Evolutionary conservation across 2,888 invertebrate genomes (phyloP), one percentile per base, ranked within the genome.

Genomic region (Ectropis crepuscularia): DNA sequence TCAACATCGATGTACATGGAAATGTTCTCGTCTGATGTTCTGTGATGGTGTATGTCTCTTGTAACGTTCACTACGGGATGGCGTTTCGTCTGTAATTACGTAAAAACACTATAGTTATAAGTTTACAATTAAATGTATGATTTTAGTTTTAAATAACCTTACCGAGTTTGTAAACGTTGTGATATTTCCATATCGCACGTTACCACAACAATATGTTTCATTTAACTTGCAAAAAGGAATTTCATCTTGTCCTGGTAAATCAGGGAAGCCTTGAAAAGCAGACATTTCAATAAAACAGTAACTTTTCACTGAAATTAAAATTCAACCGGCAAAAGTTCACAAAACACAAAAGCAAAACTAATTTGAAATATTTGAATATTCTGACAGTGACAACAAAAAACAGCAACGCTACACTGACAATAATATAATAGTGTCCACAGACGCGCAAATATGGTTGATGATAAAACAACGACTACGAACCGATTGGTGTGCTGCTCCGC

Each of bases 21-120:
- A 94, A 92, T 84, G 94, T 95, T 76, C 89, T 94, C 77, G 86
- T 94, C 83, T 81, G 94, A 61, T 85, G 90, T 66, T 92, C 94
- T 82, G 70, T 91, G 92, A 67, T 92, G 88, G 92, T 95, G 74
- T 93, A 95, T 86, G 78, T 95, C 95, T 79, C 95, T 86, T 12
- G 95, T 95, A 7, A 97, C 94, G 72, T 95, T 95, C 37, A 97
- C 95, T 70, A 94, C 93, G 0, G 97, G 97, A 86, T 96, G 95
- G 51, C 92, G 92, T 59, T 95, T 94, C 0, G 95, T 89, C 94
- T 95, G 79, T 68, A 90, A 89, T 37, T 46, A 36, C 38, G 65
- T 4, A 53, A 38, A 63, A 38, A 45, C 6, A 43, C 9, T 1
- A 28, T 41, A n/a, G 16, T 7, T 46, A 16, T 16, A 0, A 12